Evolutionary conservation across 2,113 vertebrate genomes (phyloP), one percentile per base, ranked within the genome.

Genomic region (Melanocharis versteri): DNA sequence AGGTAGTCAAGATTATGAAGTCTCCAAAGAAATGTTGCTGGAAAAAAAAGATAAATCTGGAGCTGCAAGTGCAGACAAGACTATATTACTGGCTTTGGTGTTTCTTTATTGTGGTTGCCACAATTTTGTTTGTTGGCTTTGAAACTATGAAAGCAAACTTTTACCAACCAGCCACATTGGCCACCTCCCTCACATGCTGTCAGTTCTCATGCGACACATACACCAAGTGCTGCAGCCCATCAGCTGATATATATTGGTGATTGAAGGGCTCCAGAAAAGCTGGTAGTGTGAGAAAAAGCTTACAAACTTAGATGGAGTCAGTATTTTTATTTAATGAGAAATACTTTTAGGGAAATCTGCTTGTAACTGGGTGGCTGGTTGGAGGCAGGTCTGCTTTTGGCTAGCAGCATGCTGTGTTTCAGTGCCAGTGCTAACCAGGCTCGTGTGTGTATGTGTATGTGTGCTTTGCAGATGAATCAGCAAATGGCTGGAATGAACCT

Each of bases 401-500:
- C 73, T 30, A 13, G 48, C 30, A 7, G 58, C 0, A 0, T 10
- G 70, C 13, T 44, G 30, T 39, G 23, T 50, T 64, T 20, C 12
- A 21, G 54, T 53, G 24, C 13, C 68, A 13, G 31, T 24, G 61
- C 73, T 97, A 89, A 97, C 66, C 11, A 10, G 60, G 71, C 57
- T 58, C 0, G 0, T 81, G 27, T 61, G 39, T 77, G 51, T 71
- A 33, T 27, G 62, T 61, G 1, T 92, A 16, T 95, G 14, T 98
- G 23, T 91, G 77, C 91, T 96, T 89, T 87, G 35, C 98, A 99
- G 99, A 98, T 99, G 98, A 99, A 98, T 96, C 99, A 99, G 97
- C 99, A 99, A 92, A 99, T 99, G 99, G 98, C 99, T 27, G 98
- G 98, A 64, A 98, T 99, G 98, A 98, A 97, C 23, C 92, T 99